Percentiles rank a stretch among this genome's conserved stretches.
Evolutionary conservation across 2,797 vertebrate species (phyloP).

Genomic region (Danio choprae): DNA sequence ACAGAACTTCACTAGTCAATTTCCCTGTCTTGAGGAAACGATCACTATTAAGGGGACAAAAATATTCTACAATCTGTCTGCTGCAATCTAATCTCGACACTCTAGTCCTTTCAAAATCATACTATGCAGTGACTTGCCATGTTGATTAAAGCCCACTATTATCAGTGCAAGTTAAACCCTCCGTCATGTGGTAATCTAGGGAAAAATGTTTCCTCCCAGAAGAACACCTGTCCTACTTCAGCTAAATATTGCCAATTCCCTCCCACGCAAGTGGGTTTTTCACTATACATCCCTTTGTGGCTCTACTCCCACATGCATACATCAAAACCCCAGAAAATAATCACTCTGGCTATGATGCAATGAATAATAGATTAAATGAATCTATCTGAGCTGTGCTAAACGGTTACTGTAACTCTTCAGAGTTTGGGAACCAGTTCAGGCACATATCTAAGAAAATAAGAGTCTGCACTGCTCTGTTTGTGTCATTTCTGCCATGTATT

Average conservation of each 20-base stretch:
- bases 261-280: constrained; percentile 55
- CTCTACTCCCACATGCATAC: constrained; percentile 22
- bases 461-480: constrained; percentile 16
- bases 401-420: constrained; percentile 54
- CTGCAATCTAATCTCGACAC: neutral
- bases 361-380: constrained; percentile 67
- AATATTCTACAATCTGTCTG: neutral
- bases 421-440: constrained; percentile 41
- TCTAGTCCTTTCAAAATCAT: neutral
- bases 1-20: neutral
- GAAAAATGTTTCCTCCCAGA: constrained; percentile 13
- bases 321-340: constrained; percentile 51
- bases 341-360: constrained; percentile 55
- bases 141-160: constrained; percentile 1
- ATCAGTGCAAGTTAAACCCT: constrained; percentile 26
- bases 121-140: constrained; percentile 8
- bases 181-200: constrained; percentile 51
- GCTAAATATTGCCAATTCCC: constrained; percentile 49
- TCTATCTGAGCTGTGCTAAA: constrained; percentile 45
- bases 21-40: neutral
- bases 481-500: constrained; percentile 6
- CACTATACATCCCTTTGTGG: constrained; percentile 37
- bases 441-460: constrained; percentile 45
- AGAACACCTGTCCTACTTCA: constrained; percentile 46
- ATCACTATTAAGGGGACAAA: neutral